These are phyloP conservation scores for Erannis defoliaria DNA, from an alignment of 2,888 invertebrate genomes.

Conservation along the genomic window DNA sequence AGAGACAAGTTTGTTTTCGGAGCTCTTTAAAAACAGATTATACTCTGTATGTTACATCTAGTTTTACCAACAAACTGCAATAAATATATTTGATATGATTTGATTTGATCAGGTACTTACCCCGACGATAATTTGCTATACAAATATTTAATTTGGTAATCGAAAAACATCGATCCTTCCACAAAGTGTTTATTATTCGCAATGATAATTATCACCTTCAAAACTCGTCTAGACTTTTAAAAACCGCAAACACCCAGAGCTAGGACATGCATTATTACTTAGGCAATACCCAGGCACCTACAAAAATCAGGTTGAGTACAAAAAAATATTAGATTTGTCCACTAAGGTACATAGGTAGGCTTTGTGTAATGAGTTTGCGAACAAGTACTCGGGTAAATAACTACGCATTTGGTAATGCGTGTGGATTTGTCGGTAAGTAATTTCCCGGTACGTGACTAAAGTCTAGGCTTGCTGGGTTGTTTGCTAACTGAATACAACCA, in stretches of 20 bases:
- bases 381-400: not conserved
- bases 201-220: not conserved
- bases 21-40: too few relatives aligned
- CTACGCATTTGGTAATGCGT: not conserved
- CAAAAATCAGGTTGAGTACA: not conserved
- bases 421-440: not conserved
- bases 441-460: conserved; percentile 7
- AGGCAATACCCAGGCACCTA: not conserved
- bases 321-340: conserved; percentile 9
- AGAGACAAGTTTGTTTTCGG: too few relatives aligned
- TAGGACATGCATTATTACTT: conserved; percentile 2
- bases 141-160: not conserved
- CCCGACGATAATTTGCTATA: not conserved
- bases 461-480: not conserved
- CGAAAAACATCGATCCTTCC: not conserved
- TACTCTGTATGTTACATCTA: too few relatives aligned
- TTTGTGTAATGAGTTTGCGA: conserved; percentile 6
- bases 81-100: too few relatives aligned
- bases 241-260: not conserved
- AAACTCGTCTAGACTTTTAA: not conserved
- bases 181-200: not conserved
- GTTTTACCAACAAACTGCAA: too few relatives aligned
- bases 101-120: too few relatives aligned
- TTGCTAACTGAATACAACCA: not conserved
- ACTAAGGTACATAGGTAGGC: not conserved